Percentiles rank a stretch among this genome's conserved stretches.
phyloP scores from a whole-genome alignment of 2,888 invertebrate species.

The Pammene aurita region DNA sequence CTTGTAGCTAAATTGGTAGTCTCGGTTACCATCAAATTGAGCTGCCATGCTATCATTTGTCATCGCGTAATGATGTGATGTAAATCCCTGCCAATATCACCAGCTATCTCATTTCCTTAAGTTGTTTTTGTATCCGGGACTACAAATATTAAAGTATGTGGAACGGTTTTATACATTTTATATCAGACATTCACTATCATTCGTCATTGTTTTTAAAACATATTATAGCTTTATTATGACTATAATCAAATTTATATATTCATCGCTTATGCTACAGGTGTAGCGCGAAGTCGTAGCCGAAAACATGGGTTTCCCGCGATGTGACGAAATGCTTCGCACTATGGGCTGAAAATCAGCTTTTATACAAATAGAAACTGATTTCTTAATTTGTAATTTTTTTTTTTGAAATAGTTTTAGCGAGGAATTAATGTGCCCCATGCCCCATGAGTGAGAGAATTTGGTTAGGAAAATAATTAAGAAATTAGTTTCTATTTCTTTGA shows the following conservation, averaged over 20 bases:
- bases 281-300: no score
- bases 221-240: neutral
- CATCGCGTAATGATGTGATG: constrained; percentile 68
- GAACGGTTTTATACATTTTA: neutral
- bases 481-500: no score
- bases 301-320: no score
- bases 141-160: neutral
- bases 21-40: constrained; percentile 71
- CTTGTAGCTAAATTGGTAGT: constrained; percentile 43
- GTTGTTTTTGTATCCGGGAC: constrained; percentile 41
- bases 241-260: neutral
- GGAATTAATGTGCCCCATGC: no score
- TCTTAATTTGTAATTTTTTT: no score
- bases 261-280: no score
- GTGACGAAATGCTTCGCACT: no score
- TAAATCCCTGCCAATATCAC: constrained; percentile 63
- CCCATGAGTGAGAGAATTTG: no score
- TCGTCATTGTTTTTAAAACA: neutral
- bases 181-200: neutral
- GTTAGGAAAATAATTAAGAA: no score
- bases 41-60: constrained; percentile 64
- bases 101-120: constrained; percentile 61
- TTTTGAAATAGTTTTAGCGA: no score
- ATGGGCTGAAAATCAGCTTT: no score
- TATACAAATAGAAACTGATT: no score